These are phyloP conservation scores for Diabrotica balteata DNA, from an alignment of 2,888 invertebrate genomes.

Conservation along the genomic window DNA sequence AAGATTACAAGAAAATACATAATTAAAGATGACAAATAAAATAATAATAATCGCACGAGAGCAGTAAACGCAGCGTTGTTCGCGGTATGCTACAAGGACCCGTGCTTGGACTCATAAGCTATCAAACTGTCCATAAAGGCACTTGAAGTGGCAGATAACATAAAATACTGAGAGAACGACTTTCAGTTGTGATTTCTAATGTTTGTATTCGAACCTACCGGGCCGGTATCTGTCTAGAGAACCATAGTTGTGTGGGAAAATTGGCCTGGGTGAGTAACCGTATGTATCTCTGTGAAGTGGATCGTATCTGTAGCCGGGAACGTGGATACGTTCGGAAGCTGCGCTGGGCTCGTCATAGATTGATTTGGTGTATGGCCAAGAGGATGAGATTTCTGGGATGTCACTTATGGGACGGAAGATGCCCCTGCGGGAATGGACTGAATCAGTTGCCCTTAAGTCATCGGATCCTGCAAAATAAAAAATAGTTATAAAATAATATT, in stretches of 20 bases:
- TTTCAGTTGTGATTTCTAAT: conserved; percentile 33
- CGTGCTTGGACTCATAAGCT: conserved; percentile 42
- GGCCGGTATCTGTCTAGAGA: conserved; percentile 81
- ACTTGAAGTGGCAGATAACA: conserved; percentile 36
- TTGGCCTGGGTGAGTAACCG: conserved; percentile 87
- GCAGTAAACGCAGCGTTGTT: not conserved
- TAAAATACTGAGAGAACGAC: conserved; percentile 38
- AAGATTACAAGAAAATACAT: conserved; percentile 26
- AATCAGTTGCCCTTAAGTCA: conserved; percentile 88
- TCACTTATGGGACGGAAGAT: conserved; percentile 72
- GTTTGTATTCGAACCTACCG: conserved; percentile 70
- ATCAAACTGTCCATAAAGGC: conserved; percentile 43
- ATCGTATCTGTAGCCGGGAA: conserved; percentile 89
- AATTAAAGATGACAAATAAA: conserved; percentile 32
- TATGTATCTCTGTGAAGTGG: conserved; percentile 90
- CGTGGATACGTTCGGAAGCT: conserved; percentile 84
- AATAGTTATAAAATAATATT: too few relatives aligned
- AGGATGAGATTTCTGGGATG: conserved; percentile 74
- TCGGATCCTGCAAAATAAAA: conserved; percentile 74
- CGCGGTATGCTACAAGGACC: conserved; percentile 39
- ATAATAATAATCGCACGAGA: conserved; percentile 7
- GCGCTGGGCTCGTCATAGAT: conserved; percentile 86
- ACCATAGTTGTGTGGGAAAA: conserved; percentile 86
- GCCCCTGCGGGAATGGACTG: conserved; percentile 67
- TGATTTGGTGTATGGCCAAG: conserved; percentile 83